Evolutionary conservation across 2,797 vertebrate genomes (phyloP).

Genomic region (Brachyrhaphis roseni): DNA sequence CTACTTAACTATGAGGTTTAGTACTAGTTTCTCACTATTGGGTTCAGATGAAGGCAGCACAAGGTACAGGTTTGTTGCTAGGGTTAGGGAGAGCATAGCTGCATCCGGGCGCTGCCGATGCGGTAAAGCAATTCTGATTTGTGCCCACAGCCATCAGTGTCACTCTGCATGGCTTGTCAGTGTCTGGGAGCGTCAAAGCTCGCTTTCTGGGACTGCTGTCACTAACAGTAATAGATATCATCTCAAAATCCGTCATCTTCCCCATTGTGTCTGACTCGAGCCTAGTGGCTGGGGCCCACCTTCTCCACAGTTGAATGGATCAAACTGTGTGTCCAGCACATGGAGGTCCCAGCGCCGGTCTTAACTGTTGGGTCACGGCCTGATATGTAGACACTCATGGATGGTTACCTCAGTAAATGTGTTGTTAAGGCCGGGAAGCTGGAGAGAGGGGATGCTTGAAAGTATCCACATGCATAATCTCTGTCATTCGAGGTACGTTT

Average conservation of each 20-base stretch:
- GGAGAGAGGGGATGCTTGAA: constrained; percentile 40
- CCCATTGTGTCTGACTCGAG: constrained; percentile 69
- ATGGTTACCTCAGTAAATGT: constrained; percentile 73
- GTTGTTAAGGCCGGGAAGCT: constrained; percentile 60
- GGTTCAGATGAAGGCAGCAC: constrained; percentile 38
- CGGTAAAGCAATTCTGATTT: constrained; percentile 92
- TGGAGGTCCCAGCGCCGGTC: constrained; percentile 68
- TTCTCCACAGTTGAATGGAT: constrained; percentile 69
- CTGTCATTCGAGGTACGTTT: constrained; percentile 43
- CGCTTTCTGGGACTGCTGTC: constrained; percentile 84
- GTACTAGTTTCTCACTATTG: constrained; percentile 41
- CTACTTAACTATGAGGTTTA: constrained; percentile 4
- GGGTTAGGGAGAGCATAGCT: constrained; percentile 61
- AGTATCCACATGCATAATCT: constrained; percentile 45
- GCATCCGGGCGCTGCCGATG: constrained; percentile 68
- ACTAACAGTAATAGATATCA: constrained; percentile 93
- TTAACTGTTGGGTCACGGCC: constrained; percentile 77
- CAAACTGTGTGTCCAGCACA: constrained; percentile 46
- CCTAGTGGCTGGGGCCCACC: constrained; percentile 68
- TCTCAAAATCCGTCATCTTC: constrained; percentile 82
- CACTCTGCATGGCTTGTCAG: constrained; percentile 86
- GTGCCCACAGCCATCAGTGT: constrained; percentile 91
- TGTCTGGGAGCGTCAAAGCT: constrained; percentile 83
- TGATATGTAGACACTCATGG: constrained; percentile 75
- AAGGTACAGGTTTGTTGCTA: constrained; percentile 56